Base-by-base conservation (phyloP, 2,113 vertebrate genomes). In the Hyaena hyaena region DNA sequence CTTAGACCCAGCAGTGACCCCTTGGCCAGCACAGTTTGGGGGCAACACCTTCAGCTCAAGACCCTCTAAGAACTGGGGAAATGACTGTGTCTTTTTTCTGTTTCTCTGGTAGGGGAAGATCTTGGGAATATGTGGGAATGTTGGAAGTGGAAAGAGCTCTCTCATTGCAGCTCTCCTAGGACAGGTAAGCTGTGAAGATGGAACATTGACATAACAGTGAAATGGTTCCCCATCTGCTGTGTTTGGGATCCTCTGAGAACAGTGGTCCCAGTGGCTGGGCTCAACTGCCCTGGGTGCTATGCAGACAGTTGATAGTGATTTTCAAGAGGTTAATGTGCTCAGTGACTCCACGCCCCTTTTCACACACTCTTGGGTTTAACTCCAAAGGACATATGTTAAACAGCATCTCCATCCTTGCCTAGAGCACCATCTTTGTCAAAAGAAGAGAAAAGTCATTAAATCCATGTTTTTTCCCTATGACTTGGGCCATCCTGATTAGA, bases 91-190 rank as follows among this genome's bases (percentile, higher is more conserved):
- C 39, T 88, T 45, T 5, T 88, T 16, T 93, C 45, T 85, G 12
- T 83, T 43, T 89, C 91, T 97, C 74, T 91, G 97, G 5, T 63
- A 99, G 99, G 99, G 99, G 15, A 98, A 98, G 66, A 98, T 99
- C 61, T 97, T 99, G 26, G 99, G 99, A 53, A 97, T 99, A 74
- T 99, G 99, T 55, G 99, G 99, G 39, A 99, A 99, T 45, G 98
- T 99, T 0, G 99, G 99, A 9, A 99, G 99, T 93, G 99, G 99
- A 68, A 99, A 99, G 98, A 99, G 99, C 0, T 99, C 99, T 6
- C 93, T 99, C 83, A 98, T 99, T 61, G 98, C 99, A 63, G 98
- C 99, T 93, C 98, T 99, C 94, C 98, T 99, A 55, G 99, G 99
- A 90, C 99, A 99, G 99, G 99, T 99, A 98, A 85, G 97, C n/a